These are phyloP conservation scores for Schizothorax lantsangensis DNA, from an alignment of 2,797 vertebrate species.

Conservation along the genomic window DNA sequence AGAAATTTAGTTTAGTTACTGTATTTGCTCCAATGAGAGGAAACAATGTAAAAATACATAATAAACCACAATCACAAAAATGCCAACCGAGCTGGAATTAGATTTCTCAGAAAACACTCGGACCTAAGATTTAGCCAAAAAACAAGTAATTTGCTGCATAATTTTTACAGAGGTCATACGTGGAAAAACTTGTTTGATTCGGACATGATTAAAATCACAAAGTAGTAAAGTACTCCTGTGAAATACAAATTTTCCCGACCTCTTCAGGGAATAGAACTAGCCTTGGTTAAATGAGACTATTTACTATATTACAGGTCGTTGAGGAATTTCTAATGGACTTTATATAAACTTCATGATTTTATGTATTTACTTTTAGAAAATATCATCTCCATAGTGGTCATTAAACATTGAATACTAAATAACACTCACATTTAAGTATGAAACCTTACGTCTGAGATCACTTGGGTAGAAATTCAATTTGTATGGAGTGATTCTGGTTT, in stretches of 20 bases:
- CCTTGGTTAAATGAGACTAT: neutral
- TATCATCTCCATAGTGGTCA: conserved; percentile 16
- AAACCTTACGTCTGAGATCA: conserved; percentile 7
- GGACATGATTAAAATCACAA: neutral
- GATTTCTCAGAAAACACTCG: neutral
- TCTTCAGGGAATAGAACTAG: neutral
- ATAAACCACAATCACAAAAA: neutral
- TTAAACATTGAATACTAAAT: conserved; percentile 27
- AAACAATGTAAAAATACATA: neutral
- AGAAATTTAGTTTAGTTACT: neutral
- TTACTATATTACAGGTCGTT: neutral
- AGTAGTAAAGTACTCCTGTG: neutral
- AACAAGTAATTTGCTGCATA: neutral
- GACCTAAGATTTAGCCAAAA: neutral
- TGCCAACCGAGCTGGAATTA: neutral
- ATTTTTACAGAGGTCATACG: neutral
- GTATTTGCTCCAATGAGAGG: neutral
- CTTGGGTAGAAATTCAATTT: conserved; percentile 42
- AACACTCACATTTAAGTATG: neutral
- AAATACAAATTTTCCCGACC: neutral
- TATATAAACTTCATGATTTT: neutral
- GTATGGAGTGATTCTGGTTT: conserved; percentile 44
- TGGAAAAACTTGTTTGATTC: neutral
- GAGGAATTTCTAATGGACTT: neutral
- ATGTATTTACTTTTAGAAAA: conserved; percentile 15